Evolutionary conservation across 2,888 invertebrate genomes (phyloP), one percentile per base, ranked within the genome.

Genomic region (Heliconius sara): DNA sequence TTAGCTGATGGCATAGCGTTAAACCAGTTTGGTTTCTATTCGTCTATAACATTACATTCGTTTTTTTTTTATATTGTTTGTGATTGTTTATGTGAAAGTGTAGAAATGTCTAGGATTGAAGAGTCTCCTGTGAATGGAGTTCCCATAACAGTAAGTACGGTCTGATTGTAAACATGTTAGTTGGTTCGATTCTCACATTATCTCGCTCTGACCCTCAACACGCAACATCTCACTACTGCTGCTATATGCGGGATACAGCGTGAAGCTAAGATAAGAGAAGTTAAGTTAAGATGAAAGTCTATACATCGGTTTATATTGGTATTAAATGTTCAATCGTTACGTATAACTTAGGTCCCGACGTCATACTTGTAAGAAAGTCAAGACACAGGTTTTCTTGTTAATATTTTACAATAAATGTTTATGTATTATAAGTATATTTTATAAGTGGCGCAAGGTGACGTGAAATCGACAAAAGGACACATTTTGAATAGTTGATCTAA

Each of bases 51-150:
- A 4, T 27, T 12, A 65, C 19, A 27, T 13, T 70, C 2, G 27
- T 19, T 74, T 19, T 74, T 12, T 43, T 75, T 30, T 77, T 52
- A 39, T 65, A 68, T 71, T 73, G 52, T 63, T 76, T 63, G 63
- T 43, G 70, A 63, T 22, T 63, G 68, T 68, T 39, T 39, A 7
- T 19, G 68, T 78, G 77, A 67, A 73, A 52, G 63, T 73, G 57
- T 3, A 9, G 39, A 76, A 60, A 81, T 81, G 81, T 60, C 81
- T 73, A 70, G 77, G 70, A 76, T 81, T 70, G 77, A 81, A 47
- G 66, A 77, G n/a, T 63, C 63, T 19, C 22, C 76, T 43, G 63
- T 39, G 10, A 76, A 63, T 27, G 76, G 72, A 67, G 63, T 76
- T 13, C 27, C 76, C 34, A 47, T 52, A 16, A 4, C 27, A 34